Conservation (phyloP, 2,113 vertebrate species). For the Corythaixoides concolor region DNA sequence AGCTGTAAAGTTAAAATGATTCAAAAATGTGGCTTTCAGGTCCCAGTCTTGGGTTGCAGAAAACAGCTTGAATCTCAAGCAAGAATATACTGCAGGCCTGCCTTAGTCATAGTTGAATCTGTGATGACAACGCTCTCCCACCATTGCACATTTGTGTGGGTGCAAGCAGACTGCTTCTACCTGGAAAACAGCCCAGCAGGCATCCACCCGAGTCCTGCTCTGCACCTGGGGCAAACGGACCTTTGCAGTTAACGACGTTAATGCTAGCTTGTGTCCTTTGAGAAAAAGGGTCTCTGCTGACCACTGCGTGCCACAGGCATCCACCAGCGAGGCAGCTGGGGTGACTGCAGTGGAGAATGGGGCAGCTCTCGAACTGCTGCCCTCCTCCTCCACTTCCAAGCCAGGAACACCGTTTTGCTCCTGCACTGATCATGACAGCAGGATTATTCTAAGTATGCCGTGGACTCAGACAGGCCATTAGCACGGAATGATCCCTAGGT, state of each 20-base stretch:
- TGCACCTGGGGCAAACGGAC: not conserved
- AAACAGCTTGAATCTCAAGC: not conserved
- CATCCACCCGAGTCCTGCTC: not conserved
- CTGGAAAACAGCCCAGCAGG: not conserved
- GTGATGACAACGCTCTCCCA: rapidly evolving
- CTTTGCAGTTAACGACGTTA: not conserved
- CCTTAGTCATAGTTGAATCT: not conserved
- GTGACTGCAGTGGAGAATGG: not conserved
- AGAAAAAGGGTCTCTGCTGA: not conserved
- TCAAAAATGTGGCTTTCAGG: not conserved
- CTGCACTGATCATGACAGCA: too few relatives aligned
- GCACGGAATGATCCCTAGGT: not conserved
- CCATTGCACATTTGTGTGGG: not conserved
- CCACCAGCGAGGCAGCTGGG: not conserved
- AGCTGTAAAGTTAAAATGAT: not conserved
- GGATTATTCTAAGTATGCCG: not conserved
- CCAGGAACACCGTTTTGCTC: not conserved
- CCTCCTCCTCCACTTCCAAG: not conserved
- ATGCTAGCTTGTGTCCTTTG: rapidly evolving
- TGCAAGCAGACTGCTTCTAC: not conserved
- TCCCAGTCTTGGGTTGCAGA: not conserved
- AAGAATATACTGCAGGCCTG: not conserved
- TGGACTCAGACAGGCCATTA: not conserved
- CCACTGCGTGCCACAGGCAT: rapidly evolving
- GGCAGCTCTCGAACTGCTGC: not conserved